Evolutionary conservation across 2,113 vertebrate genomes (phyloP).

Genomic region (Lota lota): DNA sequence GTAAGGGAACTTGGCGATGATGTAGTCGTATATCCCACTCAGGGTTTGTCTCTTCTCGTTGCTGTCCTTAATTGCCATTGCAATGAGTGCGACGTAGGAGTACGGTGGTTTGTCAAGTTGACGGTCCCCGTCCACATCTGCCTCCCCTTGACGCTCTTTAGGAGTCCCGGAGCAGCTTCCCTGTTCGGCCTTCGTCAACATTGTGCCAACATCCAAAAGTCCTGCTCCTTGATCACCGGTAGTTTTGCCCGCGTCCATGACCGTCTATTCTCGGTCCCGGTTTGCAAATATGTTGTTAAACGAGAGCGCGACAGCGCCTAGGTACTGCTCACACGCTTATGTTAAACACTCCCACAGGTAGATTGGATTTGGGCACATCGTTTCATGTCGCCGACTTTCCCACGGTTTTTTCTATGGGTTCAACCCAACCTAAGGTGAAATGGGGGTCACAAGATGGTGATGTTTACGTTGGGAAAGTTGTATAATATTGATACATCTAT

Average conservation of each 20-base stretch:
- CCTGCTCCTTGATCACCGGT: neutral
- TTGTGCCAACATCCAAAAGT: neutral
- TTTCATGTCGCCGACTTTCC: slow-evolving; percentile 43
- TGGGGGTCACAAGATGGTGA: slow-evolving; percentile 10
- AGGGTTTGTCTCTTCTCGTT: slow-evolving; percentile 70
- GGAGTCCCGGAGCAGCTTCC: neutral
- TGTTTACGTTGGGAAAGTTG: neutral
- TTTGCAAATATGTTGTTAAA: neutral
- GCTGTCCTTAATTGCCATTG: slow-evolving; percentile 80
- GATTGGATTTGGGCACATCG: neutral
- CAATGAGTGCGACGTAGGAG: slow-evolving; percentile 81
- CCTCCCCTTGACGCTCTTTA: neutral
- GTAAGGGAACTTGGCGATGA: slow-evolving; percentile 76
- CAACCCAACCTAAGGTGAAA: slow-evolving; percentile 22
- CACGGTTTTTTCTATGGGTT: slow-evolving; percentile 7
- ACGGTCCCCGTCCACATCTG: neutral
- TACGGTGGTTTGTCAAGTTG: slow-evolving; percentile 72
- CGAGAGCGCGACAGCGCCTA: slow-evolving; percentile 17
- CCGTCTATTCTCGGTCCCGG: neutral
- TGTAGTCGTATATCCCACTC: slow-evolving; percentile 78
- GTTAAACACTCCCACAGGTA: slow-evolving; percentile 35
- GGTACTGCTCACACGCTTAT: slow-evolving; percentile 34
- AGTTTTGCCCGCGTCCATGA: neutral
- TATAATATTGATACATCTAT: neutral
- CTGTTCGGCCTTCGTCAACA: neutral